Evolutionary conservation across 53 echinoderm and acorn worm genomes (phyloP).

Genomic region (Antedon mediterranea): DNA sequence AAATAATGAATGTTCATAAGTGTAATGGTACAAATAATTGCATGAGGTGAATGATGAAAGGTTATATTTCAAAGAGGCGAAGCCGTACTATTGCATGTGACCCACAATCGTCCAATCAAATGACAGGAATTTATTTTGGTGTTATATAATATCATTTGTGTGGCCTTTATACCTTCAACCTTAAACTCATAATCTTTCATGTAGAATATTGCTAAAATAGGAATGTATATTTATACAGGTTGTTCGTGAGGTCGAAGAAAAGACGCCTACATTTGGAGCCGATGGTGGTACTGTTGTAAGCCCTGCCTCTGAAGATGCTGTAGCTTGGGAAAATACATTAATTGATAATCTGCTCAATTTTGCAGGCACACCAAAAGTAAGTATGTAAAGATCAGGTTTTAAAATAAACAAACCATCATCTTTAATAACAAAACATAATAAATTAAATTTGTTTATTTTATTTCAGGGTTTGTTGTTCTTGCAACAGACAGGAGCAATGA

Average conservation of each 20-base stretch:
- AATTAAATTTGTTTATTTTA: neutral
- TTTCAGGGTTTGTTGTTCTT: constrained; percentile 70
- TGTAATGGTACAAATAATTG: too few species aligned
- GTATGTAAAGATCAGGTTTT: too few species aligned
- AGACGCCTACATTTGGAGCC: constrained; percentile 50
- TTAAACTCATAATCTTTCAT: too few species aligned
- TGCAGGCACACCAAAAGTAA: constrained; percentile 88
- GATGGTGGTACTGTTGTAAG: constrained; percentile 20
- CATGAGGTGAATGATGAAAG: too few species aligned
- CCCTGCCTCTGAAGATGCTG: constrained; percentile 28
- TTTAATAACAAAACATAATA: neutral
- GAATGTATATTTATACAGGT: constrained; percentile 28
- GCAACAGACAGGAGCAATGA: constrained; percentile 88
- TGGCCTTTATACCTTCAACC: too few species aligned
- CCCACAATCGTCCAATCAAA: too few species aligned
- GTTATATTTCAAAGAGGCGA: too few species aligned
- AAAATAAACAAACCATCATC: neutral
- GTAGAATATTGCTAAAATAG: too few species aligned
- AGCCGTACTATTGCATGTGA: too few species aligned
- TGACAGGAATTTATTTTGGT: too few species aligned
- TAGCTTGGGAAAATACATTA: constrained; percentile 72
- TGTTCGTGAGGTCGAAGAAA: constrained; percentile 51
- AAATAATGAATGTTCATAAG: too few species aligned
- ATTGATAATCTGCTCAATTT: constrained; percentile 88
- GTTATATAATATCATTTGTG: too few species aligned